Evolutionary conservation across 2,888 invertebrate genomes (phyloP), one percentile per base, ranked within the genome.

Genomic region (Agriopis marginaria): DNA sequence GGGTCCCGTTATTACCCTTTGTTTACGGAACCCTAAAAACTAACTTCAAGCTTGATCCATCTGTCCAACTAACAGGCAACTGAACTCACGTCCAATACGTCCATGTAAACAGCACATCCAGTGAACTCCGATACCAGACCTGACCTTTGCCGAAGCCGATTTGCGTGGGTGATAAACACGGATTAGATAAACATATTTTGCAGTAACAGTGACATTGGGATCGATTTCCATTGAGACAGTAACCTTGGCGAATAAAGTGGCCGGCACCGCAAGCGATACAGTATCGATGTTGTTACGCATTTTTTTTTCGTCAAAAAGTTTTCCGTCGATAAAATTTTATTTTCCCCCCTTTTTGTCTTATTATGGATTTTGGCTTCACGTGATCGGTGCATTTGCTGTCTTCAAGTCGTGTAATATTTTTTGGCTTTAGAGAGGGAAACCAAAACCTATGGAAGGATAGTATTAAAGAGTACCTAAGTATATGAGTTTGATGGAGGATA

Each of bases 121-220:
- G 12, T 53, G 53, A 62, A 62, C 53, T 62, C 23, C 7, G 53
- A 51, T 62, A 62, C 12, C 53, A 61, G 32, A 14, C 6, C 10
- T 53, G 53, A 62, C 62, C 62, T 62, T 62, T 62, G 44, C 59
- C 51, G 49, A 62, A 62, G 62, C 32, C n/a, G 53, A 9, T 56
- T 32, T 6, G 63, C 56, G 56, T 63, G 47, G 63, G 56, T 49
- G 63, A 56, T 56, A 56, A 63, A 17, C 56, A 47, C 40, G 62
- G 62, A 62, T 62, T 62, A 62, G 62, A 62, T 62, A 62, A 53
- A 62, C 44, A 62, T 62, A 62, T 62, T 62, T 62, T 45, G 62
- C 53, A 62, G 51, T 62, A 51, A 32, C 62, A 53, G 51, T 62
- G 62, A 53, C 62, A 45, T 62, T 62, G 62, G 51, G 11, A 62